A percentile compares a stretch with the other conserved stretches of the same genome.
phyloP scores from a whole-genome alignment of 2,797 vertebrate species.

The Synaphobranchus kaupii region DNA sequence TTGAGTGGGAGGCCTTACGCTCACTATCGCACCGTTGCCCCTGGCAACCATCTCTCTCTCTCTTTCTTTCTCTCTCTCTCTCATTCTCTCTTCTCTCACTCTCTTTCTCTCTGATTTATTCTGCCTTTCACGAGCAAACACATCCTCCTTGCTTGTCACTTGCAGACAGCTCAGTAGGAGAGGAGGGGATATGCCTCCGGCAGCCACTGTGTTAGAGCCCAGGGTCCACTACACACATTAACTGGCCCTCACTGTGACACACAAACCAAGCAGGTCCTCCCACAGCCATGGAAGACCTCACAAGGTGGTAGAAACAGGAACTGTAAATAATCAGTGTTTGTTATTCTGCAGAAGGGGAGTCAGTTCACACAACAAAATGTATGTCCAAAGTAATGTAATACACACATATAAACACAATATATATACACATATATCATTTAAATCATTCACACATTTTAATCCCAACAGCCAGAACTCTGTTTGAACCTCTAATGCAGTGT shows the following conservation, averaged over 20 bases:
- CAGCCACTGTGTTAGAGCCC: background rate
- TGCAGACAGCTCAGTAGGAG: background rate
- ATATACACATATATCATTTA: no score
- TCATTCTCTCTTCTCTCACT: background rate
- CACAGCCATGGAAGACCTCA: background rate
- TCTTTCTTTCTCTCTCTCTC: background rate
- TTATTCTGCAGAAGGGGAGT: no score
- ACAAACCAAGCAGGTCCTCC: background rate
- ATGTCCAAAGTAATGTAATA: no score
- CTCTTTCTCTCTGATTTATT: background rate
- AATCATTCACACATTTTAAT: no score
- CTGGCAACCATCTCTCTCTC: conserved; percentile 23
- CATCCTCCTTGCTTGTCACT: background rate
- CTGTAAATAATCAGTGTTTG: no score
- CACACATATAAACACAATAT: no score
- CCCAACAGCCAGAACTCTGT: no score
- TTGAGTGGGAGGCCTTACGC: background rate
- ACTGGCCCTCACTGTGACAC: background rate
- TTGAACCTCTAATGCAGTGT: background rate
- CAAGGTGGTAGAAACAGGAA: no score
- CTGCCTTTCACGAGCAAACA: background rate
- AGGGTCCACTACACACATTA: background rate
- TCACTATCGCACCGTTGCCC: conserved; percentile 18
- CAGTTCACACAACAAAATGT: no score
- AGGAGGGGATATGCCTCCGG: background rate